A percentile compares a stretch with the other conserved stretches of the same genome.
phyloP scores from a whole-genome alignment of 2,888 invertebrate species.

The Lysandra bellargus region DNA sequence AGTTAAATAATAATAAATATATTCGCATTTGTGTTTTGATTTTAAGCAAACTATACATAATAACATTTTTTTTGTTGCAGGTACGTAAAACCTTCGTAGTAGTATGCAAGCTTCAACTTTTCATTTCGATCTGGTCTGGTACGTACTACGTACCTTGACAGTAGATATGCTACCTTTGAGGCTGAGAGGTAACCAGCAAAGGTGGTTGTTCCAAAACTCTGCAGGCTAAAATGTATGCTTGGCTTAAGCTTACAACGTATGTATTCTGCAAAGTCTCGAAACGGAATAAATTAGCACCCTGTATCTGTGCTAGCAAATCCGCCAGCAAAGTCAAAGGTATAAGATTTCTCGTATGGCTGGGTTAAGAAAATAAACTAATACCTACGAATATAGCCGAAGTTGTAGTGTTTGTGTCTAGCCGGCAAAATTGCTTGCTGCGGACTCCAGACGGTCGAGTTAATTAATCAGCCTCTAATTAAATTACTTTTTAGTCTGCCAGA shows the following conservation, averaged over 20 bases:
- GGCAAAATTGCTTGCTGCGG: neutral
- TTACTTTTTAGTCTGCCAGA: neutral
- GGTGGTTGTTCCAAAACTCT: neutral
- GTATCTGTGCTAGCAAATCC: neutral
- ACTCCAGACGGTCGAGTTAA: neutral
- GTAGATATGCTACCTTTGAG: neutral
- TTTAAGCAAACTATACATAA: neutral
- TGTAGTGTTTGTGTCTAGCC: constrained; percentile 7
- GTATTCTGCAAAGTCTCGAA: neutral
- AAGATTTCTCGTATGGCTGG: neutral
- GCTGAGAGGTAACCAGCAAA: neutral
- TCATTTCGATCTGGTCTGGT: neutral
- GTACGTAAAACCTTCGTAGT: neutral
- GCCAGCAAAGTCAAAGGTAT: neutral
- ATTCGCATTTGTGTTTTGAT: neutral
- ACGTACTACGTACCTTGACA: neutral
- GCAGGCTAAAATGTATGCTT: neutral
- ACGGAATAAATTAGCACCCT: neutral
- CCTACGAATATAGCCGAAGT: neutral
- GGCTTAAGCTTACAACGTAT: neutral
- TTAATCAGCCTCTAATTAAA: neutral
- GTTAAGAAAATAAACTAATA: neutral
- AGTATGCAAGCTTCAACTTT: neutral
- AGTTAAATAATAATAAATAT: neutral
- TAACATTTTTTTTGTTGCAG: neutral